These are phyloP conservation scores for Anolis apletophallus DNA, from an alignment of 2,797 vertebrate species.

Conservation along the genomic window DNA sequence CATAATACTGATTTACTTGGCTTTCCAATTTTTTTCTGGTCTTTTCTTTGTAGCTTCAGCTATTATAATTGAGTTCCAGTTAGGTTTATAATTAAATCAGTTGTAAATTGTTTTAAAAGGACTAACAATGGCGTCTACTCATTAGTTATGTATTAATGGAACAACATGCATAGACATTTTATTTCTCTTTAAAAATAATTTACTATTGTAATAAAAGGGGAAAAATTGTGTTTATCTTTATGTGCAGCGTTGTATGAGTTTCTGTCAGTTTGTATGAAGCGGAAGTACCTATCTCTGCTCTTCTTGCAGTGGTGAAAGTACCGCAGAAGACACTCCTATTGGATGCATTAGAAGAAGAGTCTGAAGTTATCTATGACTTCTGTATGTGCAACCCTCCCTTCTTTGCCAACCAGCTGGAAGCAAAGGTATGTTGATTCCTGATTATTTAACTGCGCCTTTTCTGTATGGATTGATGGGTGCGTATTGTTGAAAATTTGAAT, in stretches of 20 bases:
- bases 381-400: constrained; percentile 99
- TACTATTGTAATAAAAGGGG: background rate
- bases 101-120: background rate
- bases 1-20: background rate
- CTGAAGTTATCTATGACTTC: constrained; percentile 94
- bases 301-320: constrained; percentile 92
- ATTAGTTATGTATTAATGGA: background rate
- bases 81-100: background rate
- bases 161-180: background rate
- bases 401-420: constrained; percentile 97
- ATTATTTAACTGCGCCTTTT: background rate
- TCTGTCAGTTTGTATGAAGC: constrained; percentile 2
- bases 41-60: background rate
- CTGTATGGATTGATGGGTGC: background rate
- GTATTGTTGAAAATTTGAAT: background rate
- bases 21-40: background rate
- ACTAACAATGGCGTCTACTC: no score
- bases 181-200: background rate
- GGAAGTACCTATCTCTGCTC: constrained; percentile 27
- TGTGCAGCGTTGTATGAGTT: background rate
- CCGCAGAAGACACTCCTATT: constrained; percentile 98
- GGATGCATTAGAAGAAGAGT: constrained; percentile 97
- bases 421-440: constrained; percentile 83
- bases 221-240: background rate
- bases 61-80: background rate